phyloP scores from a whole-genome alignment of 2,797 vertebrate species.

The Nannoperca australis region DNA sequence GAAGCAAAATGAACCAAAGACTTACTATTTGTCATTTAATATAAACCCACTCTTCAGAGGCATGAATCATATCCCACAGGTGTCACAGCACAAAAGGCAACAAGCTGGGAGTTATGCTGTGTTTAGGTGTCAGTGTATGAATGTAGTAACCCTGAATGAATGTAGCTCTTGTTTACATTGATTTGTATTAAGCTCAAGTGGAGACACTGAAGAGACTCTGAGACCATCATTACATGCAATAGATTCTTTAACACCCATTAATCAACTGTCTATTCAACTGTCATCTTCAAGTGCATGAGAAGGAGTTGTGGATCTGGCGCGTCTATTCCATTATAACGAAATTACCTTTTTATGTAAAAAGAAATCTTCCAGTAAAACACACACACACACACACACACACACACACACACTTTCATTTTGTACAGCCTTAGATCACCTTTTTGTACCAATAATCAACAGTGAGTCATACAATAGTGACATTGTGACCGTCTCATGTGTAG shows the following conservation, averaged over 20 bases:
- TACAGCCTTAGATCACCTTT: background rate
- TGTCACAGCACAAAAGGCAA: conserved; percentile 32
- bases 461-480: conserved; percentile 6
- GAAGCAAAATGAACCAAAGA: conserved; percentile 39
- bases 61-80: conserved; percentile 10
- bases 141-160: background rate
- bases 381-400: no score
- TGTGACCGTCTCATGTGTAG: background rate
- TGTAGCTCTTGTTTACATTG: background rate
- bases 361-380: background rate
- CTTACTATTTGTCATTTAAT: conserved; percentile 12
- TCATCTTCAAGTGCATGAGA: background rate
- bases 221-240: background rate
- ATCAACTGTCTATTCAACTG: background rate
- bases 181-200: background rate
- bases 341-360: background rate
- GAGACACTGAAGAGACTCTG: conserved; percentile 1
- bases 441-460: background rate
- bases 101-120: background rate
- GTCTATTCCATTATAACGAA: background rate
- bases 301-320: background rate
- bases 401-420: background rate
- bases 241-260: conserved; percentile 3
- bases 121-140: background rate
- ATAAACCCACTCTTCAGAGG: background rate